These are phyloP conservation scores for Helarctos malayanus DNA, from an alignment of 2,797 vertebrate genomes.

Conservation along the genomic window DNA sequence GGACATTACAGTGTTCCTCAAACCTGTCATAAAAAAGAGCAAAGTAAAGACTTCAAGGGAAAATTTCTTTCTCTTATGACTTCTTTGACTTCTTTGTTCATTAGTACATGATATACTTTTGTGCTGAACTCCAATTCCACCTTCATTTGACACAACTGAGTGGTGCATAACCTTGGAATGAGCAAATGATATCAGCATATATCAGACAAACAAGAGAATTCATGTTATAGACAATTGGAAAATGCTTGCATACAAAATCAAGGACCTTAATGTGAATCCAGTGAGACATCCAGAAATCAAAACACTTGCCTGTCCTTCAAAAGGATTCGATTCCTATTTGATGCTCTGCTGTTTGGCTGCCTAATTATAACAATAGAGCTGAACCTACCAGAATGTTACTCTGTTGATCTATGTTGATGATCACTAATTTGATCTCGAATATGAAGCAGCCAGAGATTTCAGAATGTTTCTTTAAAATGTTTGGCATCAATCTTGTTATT, in stretches of 20 bases:
- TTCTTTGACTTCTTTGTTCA: slow-evolving; percentile 58
- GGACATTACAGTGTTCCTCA: neutral
- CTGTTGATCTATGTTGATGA: neutral
- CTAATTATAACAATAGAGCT: neutral
- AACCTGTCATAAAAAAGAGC: slow-evolving; percentile 28
- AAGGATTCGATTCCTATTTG: neutral
- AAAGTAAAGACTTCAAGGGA: slow-evolving; percentile 14
- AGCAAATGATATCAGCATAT: neutral
- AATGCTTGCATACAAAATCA: slow-evolving; percentile 50
- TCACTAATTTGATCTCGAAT: neutral
- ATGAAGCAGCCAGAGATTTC: neutral
- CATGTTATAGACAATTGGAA: slow-evolving; percentile 63
- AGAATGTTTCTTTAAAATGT: neutral
- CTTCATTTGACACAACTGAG: slow-evolving; percentile 36
- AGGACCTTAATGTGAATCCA: slow-evolving; percentile 26
- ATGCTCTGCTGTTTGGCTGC: neutral
- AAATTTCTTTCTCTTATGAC: neutral
- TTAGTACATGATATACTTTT: slow-evolving; percentile 31
- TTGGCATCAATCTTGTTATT: neutral
- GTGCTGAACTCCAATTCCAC: slow-evolving; percentile 35
- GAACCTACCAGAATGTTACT: neutral
- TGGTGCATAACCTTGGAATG: slow-evolving; percentile 56
- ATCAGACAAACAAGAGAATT: slow-evolving; percentile 53
- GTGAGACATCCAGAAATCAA: slow-evolving; percentile 29
- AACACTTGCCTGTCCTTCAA: slow-evolving; percentile 38